Base-by-base conservation (phyloP, 2,797 vertebrate species). In the Scyliorhinus canicula region DNA sequence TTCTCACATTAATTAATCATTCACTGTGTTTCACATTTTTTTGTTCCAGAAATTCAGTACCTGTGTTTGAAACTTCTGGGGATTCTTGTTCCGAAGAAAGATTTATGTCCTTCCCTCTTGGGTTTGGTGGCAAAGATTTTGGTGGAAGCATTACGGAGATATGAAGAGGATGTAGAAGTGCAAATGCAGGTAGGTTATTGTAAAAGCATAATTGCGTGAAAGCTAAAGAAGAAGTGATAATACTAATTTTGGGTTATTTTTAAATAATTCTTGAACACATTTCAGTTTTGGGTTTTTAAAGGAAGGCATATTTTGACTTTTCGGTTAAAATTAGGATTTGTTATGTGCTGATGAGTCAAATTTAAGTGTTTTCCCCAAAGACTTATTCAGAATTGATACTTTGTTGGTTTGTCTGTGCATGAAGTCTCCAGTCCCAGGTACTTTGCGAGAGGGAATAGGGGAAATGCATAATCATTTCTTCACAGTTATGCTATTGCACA, bases 31-130 rank as follows among this genome's bases (percentile, higher is more conserved):
- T 31, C 16, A 71, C 44, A 19, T 60, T 74, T 63, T 69, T 71
- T 85, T 93, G 19, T 95, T 95, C 74, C 96, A 99, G 99, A 98
- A 95, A 98, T 99, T 95, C 98, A 99, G 95, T 98, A 97, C 96
- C 98, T 98, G 97, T 98, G 98, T 95, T 97, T 99, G 95, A 98
- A 97, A 95, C 98, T 99, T 95, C 97, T 98, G 35, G 95, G 95
- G 96, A 97, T 96, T 96, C 97, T 99, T 96, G 97, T 99, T 95
- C 97, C 98, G 21, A 98, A 97, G 96, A 99, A 98, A 97, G 98
- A 98, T 96, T 97, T 99, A 86, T 98, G 97, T 9, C 96, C 97
- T 95, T 98, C 97, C 96, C 98, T 97, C 0, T 97, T 98, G 40
- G 98, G 98, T 0, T 97, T 99, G 3, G 96, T 99, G 96, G 97